phyloP scores from a whole-genome alignment of 2,113 vertebrate genomes.

The Empidonax traillii region DNA sequence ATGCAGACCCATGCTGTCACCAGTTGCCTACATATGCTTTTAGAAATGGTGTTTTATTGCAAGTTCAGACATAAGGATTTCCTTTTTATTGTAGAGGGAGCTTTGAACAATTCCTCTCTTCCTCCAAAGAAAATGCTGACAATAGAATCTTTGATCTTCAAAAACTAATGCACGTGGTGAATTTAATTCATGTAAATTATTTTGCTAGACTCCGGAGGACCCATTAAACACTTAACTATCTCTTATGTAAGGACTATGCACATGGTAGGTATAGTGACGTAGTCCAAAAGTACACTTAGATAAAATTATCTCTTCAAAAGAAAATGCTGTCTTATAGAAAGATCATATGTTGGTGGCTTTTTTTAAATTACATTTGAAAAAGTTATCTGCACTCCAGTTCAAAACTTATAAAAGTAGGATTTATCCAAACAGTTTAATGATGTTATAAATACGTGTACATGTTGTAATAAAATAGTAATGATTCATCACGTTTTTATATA shows the following conservation, averaged over 20 bases:
- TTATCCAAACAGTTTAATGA: background rate
- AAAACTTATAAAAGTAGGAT: background rate
- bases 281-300: background rate
- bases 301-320: background rate
- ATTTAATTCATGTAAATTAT: background rate
- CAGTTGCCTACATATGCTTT: background rate
- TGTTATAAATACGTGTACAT: background rate
- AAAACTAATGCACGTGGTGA: background rate
- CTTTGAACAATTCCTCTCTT: background rate
- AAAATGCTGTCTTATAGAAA: background rate
- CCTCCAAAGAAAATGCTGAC: background rate
- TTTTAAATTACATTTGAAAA: background rate
- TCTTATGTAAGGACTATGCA: background rate
- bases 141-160: constrained; percentile 13
- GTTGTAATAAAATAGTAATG: background rate
- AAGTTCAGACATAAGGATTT: background rate
- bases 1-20: background rate
- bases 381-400: background rate
- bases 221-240: background rate
- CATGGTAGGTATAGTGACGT: background rate
- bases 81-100: background rate
- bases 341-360: background rate
- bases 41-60: background rate
- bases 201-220: background rate
- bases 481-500: background rate